Evolutionary conservation across 2,888 invertebrate species (phyloP), one percentile per base, ranked within the genome.

Genomic region (Axea sp.): DNA sequence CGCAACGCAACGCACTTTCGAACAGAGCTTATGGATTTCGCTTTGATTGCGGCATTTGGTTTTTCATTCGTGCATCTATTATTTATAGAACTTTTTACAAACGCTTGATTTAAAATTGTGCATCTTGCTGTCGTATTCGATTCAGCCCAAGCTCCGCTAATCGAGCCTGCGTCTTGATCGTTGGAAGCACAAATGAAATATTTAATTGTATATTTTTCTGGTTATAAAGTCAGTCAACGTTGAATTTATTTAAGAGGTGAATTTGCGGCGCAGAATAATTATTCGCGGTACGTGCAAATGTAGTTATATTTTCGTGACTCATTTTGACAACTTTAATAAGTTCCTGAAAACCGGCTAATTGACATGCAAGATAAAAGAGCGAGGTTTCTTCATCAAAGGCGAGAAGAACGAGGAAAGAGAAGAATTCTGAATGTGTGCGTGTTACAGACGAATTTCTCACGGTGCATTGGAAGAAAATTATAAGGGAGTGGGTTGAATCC

Each of bases 381-480:
- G 69, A 68, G 57, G 74, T 64, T 64, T 65, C 64, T 64, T 64
- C 59, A 74, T 74, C 74, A 64, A 65, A 69, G 60, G 74, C 69
- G 74, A 69, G 69, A 71, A 68, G 68, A 67, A 73, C 65, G 65
- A 73, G 62, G 73, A 69, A 68, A 75, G 75, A 64, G 62, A 60
- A 72, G 67, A 75, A 67, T 71, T 49, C 68, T 80, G 76, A 79
- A 76, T 76, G 77, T 81, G 82, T 84, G 85, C 84, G 85, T 84
- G 85, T 84, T 85, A 79, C 82, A 67, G 75, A 60, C 75, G 26
- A 75, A 84, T 86, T 86, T 86, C 86, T 86, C 86, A 86, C 86
- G 86, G 86, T 86, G 83, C 85, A 85, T 85, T 84, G 83, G 83
- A 45, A 76, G 68, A 59, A 76, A 74, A 76, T 76, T 74, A 76